Base-by-base conservation (phyloP, 1,140 invertebrate genomes). In the Drosophila ficusphila region DNA sequence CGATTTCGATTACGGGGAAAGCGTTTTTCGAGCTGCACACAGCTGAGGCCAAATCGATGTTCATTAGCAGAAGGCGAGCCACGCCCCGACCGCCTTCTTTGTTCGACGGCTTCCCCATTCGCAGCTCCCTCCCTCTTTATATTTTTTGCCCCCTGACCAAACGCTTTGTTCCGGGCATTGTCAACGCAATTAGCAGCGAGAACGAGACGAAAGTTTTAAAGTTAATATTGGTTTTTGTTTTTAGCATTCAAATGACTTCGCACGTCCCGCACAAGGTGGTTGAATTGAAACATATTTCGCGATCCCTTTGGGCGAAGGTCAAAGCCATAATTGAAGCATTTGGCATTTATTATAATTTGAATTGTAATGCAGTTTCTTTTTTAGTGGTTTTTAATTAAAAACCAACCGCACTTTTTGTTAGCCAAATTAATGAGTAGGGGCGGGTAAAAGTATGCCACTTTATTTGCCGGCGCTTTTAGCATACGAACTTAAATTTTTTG, bases 1-100 rank as follows among this genome's bases (percentile, higher is more conserved):
- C 77, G 82, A 86, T 86, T 88, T 86, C 77, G 82, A 86, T 88
- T 86, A 76, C 78, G 77, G 76, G 42, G 31, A 58, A 64, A 54
- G 47, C 76, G 61, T 65, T 67, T 58, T 60, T 53, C 68, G 58
- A 73, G 72, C 49, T 62, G 36, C 47, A 29, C 41, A 53, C 77
- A 68, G 56, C 74, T 86, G 46, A 64, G 81, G 68, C 72, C 76
- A 85, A 85, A 85, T 85, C 79, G 76, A 85, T 85, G 81, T 86
- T 85, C 81, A 86, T 85, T 85, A 85, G 81, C 76, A 81, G 67
- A 73, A 70, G 74, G 69, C 53, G 54, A 41, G 16, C 29, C 36
- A 39, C 76, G 44, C 58, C 38, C 46, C 27, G 9, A 19, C 27
- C 16, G 7, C 16, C 19, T 18, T 9, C 11, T 23, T 41, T 41